Conservation (phyloP, 2,797 vertebrate species). For the Eulemur coronatus region DNA sequence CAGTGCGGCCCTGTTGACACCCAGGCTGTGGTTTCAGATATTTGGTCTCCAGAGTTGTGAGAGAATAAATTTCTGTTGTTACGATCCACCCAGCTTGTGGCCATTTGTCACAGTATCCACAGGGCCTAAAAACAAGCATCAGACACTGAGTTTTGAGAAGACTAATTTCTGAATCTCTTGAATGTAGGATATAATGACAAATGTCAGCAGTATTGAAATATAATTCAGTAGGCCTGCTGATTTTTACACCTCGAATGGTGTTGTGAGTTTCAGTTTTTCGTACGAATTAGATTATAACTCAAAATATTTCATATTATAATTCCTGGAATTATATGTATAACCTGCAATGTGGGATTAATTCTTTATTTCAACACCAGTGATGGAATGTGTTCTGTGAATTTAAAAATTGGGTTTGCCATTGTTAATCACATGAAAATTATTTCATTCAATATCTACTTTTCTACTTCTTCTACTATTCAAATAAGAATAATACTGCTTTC, state of each 20-base stretch:
- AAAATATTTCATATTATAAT: neutral
- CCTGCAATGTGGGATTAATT: neutral
- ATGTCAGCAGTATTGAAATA: neutral
- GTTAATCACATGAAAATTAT: neutral
- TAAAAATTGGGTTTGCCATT: neutral
- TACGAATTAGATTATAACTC: neutral
- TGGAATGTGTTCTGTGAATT: neutral
- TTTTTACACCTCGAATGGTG: neutral
- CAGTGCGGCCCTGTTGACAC: neutral
- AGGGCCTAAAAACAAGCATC: neutral
- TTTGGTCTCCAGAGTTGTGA: neutral
- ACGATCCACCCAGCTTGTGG: neutral
- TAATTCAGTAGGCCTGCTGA: neutral
- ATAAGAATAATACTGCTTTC: neutral
- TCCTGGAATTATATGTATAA: neutral
- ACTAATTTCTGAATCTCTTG: neutral
- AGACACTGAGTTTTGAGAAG: neutral
- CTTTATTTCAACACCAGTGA: neutral
- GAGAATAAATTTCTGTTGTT: neutral
- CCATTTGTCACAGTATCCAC: neutral
- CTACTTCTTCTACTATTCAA: neutral
- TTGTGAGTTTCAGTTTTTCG: neutral
- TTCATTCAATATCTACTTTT: neutral
- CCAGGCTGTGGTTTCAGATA: no score
- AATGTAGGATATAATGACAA: neutral